Conservation (phyloP, 2,113 vertebrate species). For the Siniperca knerii region DNA sequence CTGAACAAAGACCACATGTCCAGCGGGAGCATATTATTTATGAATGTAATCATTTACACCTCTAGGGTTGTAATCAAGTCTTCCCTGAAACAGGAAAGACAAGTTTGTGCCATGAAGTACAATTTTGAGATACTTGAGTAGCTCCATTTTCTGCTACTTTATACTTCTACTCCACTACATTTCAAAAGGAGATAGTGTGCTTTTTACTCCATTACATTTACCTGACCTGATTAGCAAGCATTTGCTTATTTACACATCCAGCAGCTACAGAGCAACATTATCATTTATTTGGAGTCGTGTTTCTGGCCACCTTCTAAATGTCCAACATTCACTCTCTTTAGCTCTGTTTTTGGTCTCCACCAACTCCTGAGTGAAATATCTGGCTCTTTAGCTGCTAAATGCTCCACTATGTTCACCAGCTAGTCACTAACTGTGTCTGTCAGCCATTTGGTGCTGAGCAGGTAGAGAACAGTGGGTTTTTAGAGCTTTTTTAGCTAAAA, state of each 20-base stretch:
- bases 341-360: neutral
- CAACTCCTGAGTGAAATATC: neutral
- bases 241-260: neutral
- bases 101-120: neutral
- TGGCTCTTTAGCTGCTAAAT: neutral
- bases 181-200: neutral
- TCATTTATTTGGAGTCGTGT: neutral
- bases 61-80: slow-evolving; percentile 33
- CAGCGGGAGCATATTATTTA: neutral
- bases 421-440: too few relatives aligned
- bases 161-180: neutral
- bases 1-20: neutral
- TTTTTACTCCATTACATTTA: too few relatives aligned
- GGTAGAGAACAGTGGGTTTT: too few relatives aligned
- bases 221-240: too few relatives aligned
- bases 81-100: neutral
- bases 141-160: neutral
- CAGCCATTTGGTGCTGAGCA: too few relatives aligned
- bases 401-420: neutral
- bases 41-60: slow-evolving; percentile 11
- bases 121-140: neutral
- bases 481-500: too few relatives aligned
- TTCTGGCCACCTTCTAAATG: neutral
- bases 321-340: neutral
- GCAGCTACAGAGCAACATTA: neutral